Conservation (phyloP, 2,888 invertebrate species). For the Dermolepida albohirtum region DNA sequence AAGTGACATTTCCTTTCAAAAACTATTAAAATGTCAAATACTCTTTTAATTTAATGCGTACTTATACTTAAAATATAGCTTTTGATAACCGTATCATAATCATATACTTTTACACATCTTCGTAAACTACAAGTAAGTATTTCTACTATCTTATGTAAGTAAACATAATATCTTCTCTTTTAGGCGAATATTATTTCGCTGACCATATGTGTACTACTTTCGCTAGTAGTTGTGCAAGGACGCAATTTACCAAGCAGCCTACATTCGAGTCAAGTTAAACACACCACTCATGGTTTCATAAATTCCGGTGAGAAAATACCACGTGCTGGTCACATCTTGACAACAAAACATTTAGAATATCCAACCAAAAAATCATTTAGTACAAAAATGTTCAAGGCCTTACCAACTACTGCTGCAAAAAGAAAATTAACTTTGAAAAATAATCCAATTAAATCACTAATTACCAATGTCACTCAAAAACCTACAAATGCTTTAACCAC, state of each 20-base stretch:
- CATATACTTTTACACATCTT: not conserved
- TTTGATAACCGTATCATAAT: too few relatives aligned
- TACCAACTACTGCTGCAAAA: not conserved
- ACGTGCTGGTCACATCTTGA: not conserved
- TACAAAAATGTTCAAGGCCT: not conserved
- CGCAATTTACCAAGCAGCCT: conserved; percentile 10
- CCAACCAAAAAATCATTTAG: not conserved
- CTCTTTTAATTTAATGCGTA: not conserved
- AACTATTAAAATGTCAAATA: not conserved
- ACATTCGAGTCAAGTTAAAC: not conserved
- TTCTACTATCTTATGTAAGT: not conserved
- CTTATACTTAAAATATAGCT: not conserved
- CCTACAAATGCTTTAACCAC: too few relatives aligned
- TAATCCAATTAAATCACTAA: not conserved
- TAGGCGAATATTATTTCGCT: conserved; percentile 30
- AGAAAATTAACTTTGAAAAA: not conserved
- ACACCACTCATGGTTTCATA: conserved; percentile 3
- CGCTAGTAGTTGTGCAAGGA: conserved; percentile 22
- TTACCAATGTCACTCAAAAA: too few relatives aligned
- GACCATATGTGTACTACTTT: conserved; percentile 5
- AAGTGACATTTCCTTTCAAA: not conserved
- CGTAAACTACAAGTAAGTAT: conserved; percentile 17
- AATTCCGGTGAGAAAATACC: conserved; percentile 18
- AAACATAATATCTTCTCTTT: not conserved
- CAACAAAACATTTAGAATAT: conserved; percentile 1